A percentile compares a stretch with the other conserved stretches of the same genome.
Evolutionary conservation across 2,797 vertebrate genomes (phyloP).

Genomic region (Pitangus sulphuratus): DNA sequence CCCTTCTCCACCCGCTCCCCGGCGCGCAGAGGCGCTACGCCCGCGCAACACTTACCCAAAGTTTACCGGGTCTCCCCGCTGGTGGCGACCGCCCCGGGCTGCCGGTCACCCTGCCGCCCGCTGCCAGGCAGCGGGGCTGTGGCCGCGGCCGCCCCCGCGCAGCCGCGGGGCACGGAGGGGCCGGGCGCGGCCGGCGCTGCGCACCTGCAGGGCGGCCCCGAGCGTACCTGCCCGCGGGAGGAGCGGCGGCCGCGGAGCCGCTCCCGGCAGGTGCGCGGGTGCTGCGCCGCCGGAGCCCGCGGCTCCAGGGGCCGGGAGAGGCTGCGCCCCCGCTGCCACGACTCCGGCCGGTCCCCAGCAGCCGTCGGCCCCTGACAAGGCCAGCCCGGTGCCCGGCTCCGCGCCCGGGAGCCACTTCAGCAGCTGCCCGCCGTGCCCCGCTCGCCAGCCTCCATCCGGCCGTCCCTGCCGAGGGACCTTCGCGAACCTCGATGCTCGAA

Average conservation of each 20-base stretch:
- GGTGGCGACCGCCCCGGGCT: background rate
- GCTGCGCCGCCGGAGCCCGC: background rate
- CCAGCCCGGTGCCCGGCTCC: background rate
- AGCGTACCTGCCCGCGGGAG: background rate
- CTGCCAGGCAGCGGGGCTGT: background rate
- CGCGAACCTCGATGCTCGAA: rapidly evolving
- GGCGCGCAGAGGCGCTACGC: background rate
- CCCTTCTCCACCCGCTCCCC: background rate
- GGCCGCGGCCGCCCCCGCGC: background rate
- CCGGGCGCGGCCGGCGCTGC: background rate
- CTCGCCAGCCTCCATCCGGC: background rate
- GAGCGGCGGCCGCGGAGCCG: background rate
- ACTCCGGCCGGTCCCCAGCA: background rate
- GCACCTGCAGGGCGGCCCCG: background rate
- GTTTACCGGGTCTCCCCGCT: background rate
- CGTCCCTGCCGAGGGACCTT: background rate
- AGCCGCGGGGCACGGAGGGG: background rate
- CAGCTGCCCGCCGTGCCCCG: background rate
- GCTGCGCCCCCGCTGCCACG: background rate
- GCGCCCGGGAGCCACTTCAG: background rate
- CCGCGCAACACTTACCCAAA: constrained; percentile 19
- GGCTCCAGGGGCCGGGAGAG: rapidly evolving
- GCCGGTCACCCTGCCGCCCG: background rate
- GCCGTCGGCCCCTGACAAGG: background rate
- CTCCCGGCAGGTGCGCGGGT: constrained; percentile 8